phyloP scores from a whole-genome alignment of 2,113 vertebrate species.

The Cariama cristata region DNA sequence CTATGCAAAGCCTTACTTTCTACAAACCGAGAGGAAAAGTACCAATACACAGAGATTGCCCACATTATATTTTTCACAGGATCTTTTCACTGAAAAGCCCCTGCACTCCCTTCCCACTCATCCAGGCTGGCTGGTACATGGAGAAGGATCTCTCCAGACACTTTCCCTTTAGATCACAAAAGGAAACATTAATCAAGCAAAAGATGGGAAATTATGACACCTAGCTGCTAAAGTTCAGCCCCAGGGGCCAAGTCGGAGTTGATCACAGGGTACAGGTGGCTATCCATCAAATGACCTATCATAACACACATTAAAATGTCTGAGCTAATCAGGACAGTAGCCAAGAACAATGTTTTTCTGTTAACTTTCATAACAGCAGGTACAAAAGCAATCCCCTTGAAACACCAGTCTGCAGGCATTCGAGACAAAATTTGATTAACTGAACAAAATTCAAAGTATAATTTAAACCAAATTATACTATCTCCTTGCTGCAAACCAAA shows the following conservation, averaged over 20 bases:
- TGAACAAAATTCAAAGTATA: slow-evolving; percentile 36
- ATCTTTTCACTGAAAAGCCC: background rate
- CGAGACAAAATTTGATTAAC: background rate
- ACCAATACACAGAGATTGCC: background rate
- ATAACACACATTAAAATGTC: slow-evolving; percentile 82
- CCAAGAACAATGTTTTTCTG: slow-evolving; percentile 84
- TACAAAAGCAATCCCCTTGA: slow-evolving; percentile 78
- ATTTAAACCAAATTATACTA: background rate
- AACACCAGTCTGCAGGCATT: slow-evolving; percentile 45
- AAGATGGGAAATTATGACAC: slow-evolving; percentile 84
- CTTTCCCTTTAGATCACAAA: slow-evolving; percentile 75
- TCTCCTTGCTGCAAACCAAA: background rate
- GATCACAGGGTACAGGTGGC: slow-evolving; percentile 82
- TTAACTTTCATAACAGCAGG: slow-evolving; percentile 64
- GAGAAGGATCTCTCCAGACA: slow-evolving; percentile 67
- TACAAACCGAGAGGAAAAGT: background rate
- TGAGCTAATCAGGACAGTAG: slow-evolving; percentile 80
- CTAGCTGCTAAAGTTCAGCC: slow-evolving; percentile 72
- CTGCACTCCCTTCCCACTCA: slow-evolving; percentile 47
- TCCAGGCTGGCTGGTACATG: slow-evolving; percentile 4
- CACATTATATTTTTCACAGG: background rate
- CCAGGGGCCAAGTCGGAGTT: slow-evolving; percentile 65
- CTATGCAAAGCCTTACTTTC: slow-evolving; percentile 21
- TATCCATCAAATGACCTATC: slow-evolving; percentile 83
- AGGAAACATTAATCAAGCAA: slow-evolving; percentile 81